phyloP scores from a whole-genome alignment of 1,140 invertebrate species.

The Platyscapa corneri region DNA sequence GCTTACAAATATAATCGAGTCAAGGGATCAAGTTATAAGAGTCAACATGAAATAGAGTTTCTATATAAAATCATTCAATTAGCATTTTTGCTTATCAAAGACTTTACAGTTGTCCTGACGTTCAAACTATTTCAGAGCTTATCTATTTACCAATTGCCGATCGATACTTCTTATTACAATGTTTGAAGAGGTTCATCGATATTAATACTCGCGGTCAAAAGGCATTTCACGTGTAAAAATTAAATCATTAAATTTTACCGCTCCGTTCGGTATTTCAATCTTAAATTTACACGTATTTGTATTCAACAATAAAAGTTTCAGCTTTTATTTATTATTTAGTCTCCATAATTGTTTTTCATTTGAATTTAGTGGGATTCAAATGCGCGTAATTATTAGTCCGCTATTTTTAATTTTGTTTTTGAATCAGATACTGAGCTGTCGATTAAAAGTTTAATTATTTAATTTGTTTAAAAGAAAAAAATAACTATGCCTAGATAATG shows the following conservation, averaged over 20 bases:
- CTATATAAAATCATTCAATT: not conserved
- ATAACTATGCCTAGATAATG: not conserved
- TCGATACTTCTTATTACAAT: slow-evolving; percentile 56
- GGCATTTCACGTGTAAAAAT: not conserved
- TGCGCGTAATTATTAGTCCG: not conserved
- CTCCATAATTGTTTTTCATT: too few relatives aligned
- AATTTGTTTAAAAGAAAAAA: not conserved
- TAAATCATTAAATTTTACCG: not conserved
- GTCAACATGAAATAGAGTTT: too few relatives aligned
- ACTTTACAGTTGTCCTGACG: slow-evolving; percentile 9
- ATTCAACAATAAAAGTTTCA: too few relatives aligned
- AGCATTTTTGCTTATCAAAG: not conserved
- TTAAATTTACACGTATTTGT: not conserved
- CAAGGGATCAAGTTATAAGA: too few relatives aligned
- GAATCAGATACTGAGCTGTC: not conserved
- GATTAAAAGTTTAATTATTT: not conserved
- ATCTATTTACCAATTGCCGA: slow-evolving; percentile 62
- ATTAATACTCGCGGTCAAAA: slow-evolving; percentile 51
- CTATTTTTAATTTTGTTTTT: not conserved
- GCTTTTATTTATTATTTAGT: too few relatives aligned
- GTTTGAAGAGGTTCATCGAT: slow-evolving; percentile 40
- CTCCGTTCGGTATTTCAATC: not conserved
- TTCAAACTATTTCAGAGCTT: slow-evolving; percentile 36
- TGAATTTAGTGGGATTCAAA: too few relatives aligned
- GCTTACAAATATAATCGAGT: too few relatives aligned